phyloP scores from a whole-genome alignment of 2,888 invertebrate genomes.

The Lingula anatina region DNA sequence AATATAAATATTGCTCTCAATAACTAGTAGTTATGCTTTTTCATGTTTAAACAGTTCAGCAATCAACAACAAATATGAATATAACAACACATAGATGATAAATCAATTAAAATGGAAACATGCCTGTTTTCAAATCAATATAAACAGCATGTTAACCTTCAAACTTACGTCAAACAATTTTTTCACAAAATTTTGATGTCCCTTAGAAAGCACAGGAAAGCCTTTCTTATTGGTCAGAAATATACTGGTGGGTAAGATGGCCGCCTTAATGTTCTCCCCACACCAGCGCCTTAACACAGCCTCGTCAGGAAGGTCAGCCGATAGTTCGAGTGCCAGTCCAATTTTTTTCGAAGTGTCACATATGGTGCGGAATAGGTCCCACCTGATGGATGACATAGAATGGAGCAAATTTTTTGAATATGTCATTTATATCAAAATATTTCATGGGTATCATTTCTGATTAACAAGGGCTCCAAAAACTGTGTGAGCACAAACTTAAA shows the following conservation, averaged over 20 bases:
- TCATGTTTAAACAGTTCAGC: too few relatives aligned
- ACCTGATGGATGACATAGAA: constrained; percentile 45
- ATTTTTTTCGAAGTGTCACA: constrained; percentile 56
- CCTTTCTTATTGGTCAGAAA: constrained; percentile 88
- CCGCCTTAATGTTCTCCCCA: constrained; percentile 86
- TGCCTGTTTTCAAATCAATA: too few relatives aligned
- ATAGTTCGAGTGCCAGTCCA: constrained; percentile 73
- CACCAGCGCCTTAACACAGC: constrained; percentile 72
- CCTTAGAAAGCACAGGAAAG: constrained; percentile 72
- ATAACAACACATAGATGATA: too few relatives aligned
- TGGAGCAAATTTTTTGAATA: not conserved
- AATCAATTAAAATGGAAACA: too few relatives aligned
- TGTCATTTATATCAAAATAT: not conserved
- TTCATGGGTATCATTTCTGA: too few relatives aligned
- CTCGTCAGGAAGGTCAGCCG: constrained; percentile 70
- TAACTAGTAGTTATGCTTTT: too few relatives aligned
- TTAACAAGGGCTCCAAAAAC: not conserved
- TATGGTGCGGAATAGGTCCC: constrained; percentile 56
- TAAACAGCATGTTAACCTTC: too few relatives aligned
- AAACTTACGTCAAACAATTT: constrained; percentile 55
- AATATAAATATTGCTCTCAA: too few relatives aligned
- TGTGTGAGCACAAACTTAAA: not conserved
- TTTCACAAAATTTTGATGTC: constrained; percentile 66
- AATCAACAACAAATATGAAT: too few relatives aligned
- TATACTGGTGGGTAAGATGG: constrained; percentile 73